Evolutionary conservation across 2,797 vertebrate genomes (phyloP).

Genomic region (Oreochromis grahami): DNA sequence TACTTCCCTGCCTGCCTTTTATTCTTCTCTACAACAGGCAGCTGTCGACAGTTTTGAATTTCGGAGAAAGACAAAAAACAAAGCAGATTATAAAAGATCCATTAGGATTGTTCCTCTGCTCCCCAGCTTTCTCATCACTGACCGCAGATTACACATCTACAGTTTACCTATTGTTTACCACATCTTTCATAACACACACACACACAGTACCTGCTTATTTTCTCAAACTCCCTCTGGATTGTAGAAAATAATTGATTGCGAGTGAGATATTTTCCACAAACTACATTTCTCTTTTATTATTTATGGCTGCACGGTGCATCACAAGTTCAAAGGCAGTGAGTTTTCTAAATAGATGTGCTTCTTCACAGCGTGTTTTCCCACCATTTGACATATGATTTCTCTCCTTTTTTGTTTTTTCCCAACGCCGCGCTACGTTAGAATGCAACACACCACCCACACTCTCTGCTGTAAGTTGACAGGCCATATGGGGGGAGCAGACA

Average conservation of each 20-base stretch:
- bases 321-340: conserved; percentile 11
- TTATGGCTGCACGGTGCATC: neutral
- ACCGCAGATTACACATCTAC: neutral
- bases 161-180: neutral
- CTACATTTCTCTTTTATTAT: conserved; percentile 11
- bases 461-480: conserved; percentile 44
- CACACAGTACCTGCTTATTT: neutral
- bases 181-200: neutral
- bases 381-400: conserved; percentile 22
- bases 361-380: conserved; percentile 2
- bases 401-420: neutral
- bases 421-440: neutral
- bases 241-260: neutral
- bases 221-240: neutral
- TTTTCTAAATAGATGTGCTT: neutral
- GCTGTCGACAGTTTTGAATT: neutral
- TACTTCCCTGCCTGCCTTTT: neutral
- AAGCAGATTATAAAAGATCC: conserved; percentile 31
- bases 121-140: neutral
- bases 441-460: conserved; percentile 36
- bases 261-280: neutral
- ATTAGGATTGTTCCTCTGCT: neutral
- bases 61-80: conserved; percentile 17
- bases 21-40: neutral
- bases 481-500: conserved; percentile 50